These are phyloP conservation scores for Microtus ochrogaster DNA, from an alignment of 2,113 vertebrate species.

Conservation along the genomic window DNA sequence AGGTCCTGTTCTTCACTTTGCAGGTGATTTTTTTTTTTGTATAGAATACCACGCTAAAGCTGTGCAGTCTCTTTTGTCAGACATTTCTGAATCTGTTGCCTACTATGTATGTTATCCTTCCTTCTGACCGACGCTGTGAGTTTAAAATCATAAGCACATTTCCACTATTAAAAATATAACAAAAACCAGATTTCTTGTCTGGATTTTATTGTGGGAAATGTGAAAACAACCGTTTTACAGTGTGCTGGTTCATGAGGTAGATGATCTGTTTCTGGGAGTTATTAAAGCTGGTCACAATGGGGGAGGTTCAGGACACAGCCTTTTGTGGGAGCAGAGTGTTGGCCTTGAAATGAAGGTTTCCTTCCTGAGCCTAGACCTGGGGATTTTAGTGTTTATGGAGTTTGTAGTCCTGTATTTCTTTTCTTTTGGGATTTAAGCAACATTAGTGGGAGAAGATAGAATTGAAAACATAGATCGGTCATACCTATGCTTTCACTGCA, in stretches of 20 bases:
- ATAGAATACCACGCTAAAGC: not conserved
- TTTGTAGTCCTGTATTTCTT: not conserved
- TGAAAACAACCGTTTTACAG: conserved; percentile 82
- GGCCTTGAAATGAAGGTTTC: not conserved
- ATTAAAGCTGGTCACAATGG: not conserved
- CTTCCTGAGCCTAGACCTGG: not conserved
- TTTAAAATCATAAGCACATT: conserved; percentile 81
- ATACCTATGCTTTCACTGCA: not conserved
- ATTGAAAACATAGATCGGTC: not conserved
- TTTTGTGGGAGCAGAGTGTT: accelerated
- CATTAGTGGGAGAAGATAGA: not conserved
- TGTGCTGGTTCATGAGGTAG: conserved; percentile 64
- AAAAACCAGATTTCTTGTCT: conserved; percentile 82
- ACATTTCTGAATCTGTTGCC: not conserved
- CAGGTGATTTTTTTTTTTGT: not conserved
- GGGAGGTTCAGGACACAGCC: not conserved
- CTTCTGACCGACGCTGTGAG: conserved; percentile 11
- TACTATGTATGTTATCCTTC: not conserved
- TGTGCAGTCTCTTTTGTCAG: conserved; percentile 41
- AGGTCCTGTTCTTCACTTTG: not conserved
- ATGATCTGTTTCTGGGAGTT: conserved; percentile 24
- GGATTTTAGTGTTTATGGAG: not conserved
- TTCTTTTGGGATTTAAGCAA: not conserved
- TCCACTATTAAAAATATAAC: conserved; percentile 83
- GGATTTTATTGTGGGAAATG: conserved; percentile 84